Evolutionary conservation across 2,888 invertebrate genomes (phyloP).

Genomic region (Drosophila flavopinicola): DNA sequence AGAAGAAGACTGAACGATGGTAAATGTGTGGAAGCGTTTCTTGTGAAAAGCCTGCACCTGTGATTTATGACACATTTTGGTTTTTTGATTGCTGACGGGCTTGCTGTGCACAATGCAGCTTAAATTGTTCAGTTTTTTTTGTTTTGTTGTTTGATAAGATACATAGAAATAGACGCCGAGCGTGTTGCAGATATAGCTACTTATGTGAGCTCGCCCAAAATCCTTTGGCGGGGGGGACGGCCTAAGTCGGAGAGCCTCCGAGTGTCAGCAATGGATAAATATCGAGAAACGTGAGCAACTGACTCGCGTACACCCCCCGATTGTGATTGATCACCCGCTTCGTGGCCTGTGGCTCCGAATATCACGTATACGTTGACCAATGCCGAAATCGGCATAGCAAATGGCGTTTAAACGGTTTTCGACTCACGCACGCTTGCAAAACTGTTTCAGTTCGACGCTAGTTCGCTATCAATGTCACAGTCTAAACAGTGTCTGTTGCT

Average conservation of each 20-base stretch:
- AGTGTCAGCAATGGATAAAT: conserved; percentile 47
- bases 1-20: conserved; percentile 51
- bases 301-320: conserved; percentile 4
- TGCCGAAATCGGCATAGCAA: conserved; percentile 37
- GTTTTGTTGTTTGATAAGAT: conserved; percentile 65
- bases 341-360: conserved; percentile 11
- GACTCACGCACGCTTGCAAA: too few species aligned
- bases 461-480: conserved; percentile 13
- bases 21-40: conserved; percentile 6
- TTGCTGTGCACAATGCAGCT: conserved; percentile 75
- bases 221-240: conserved; percentile 21
- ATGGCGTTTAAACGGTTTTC: conserved; percentile 30
- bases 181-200: conserved; percentile 38
- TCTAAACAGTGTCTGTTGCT: conserved; percentile 17
- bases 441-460: too few species aligned
- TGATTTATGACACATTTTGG: conserved; percentile 46
- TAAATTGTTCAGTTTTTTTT: conserved; percentile 61
- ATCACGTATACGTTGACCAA: conserved; percentile 54
- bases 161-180: conserved; percentile 35
- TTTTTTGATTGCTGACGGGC: conserved; percentile 32
- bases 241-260: conserved; percentile 9
- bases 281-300: conserved; percentile 49
- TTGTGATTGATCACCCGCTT: conserved; percentile 45
- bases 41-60: conserved; percentile 10
- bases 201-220: conserved; percentile 23